Conservation (phyloP, 64 coral and sea anemone species). For the Orbicella faveolata region DNA sequence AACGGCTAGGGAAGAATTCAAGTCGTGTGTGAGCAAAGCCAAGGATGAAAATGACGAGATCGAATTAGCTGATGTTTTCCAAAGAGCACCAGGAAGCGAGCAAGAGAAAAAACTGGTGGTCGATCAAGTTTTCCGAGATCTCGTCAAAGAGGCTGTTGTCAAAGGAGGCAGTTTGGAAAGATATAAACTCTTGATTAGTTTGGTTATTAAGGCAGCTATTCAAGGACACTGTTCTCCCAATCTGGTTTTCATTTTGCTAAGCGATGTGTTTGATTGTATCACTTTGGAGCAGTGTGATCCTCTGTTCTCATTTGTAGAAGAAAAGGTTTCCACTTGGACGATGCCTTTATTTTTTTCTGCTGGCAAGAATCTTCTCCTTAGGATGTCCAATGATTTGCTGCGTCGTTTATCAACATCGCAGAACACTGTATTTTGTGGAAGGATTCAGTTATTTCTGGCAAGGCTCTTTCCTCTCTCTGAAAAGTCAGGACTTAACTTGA, state of each 20-base stretch:
- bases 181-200: slow-evolving; percentile 43
- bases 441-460: slow-evolving; percentile 95
- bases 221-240: slow-evolving; percentile 72
- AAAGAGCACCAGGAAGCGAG: slow-evolving; percentile 37
- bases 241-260: slow-evolving; percentile 81
- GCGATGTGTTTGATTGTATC: slow-evolving; percentile 90
- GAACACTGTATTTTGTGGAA: slow-evolving; percentile 98
- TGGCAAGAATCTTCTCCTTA: slow-evolving; percentile 87
- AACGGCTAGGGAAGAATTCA: neutral
- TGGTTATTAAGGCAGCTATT: slow-evolving; percentile 37
- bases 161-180: slow-evolving; percentile 36
- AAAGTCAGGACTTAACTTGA: slow-evolving; percentile 97
- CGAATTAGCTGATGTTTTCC: slow-evolving; percentile 17
- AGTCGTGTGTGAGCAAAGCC: slow-evolving; percentile 32
- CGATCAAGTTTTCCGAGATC: slow-evolving; percentile 86
- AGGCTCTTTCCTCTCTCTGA: slow-evolving; percentile 95
- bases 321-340: slow-evolving; percentile 94
- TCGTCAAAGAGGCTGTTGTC: slow-evolving; percentile 72
- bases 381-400: slow-evolving; percentile 97
- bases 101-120: slow-evolving; percentile 73
- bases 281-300: slow-evolving; percentile 81
- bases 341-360: slow-evolving; percentile 85
- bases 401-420: slow-evolving; percentile 91
- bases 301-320: slow-evolving; percentile 92
- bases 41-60: slow-evolving; percentile 1